Conservation (phyloP, 2,797 vertebrate genomes). For the Bucorvus abyssinicus region DNA sequence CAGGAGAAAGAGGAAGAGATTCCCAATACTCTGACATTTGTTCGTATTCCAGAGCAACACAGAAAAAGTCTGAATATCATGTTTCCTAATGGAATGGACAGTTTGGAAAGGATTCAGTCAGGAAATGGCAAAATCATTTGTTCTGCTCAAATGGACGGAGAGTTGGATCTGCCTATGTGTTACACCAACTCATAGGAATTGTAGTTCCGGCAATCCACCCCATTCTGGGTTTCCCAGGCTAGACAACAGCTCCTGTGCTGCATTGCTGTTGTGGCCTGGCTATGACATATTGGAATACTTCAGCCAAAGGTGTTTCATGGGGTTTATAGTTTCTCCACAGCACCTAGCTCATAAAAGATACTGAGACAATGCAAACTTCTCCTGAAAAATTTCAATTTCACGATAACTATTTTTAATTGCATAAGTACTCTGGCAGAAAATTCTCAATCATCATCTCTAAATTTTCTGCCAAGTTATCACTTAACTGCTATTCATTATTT, state of each 20-base stretch:
- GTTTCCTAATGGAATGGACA: not conserved
- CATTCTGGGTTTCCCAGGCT: not conserved
- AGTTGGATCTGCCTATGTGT: not conserved
- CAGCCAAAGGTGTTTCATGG: not conserved
- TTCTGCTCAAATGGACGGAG: not conserved
- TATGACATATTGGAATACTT: not conserved
- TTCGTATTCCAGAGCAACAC: not conserved
- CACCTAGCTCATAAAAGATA: not conserved
- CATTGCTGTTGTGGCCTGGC: not conserved
- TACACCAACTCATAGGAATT: not conserved
- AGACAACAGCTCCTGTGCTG: not conserved
- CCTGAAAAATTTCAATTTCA: not conserved
- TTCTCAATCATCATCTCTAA: accelerated
- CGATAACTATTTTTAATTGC: not conserved
- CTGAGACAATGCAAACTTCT: not conserved
- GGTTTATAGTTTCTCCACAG: not conserved
- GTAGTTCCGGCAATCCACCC: not conserved
- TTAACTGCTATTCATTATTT: not conserved
- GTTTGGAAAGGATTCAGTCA: conserved; percentile 8
- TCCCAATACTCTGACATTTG: not conserved
- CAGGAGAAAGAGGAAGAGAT: not conserved
- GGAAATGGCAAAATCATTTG: not conserved
- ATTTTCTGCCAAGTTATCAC: not conserved
- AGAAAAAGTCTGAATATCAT: not conserved
- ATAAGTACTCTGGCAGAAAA: not conserved